phyloP scores from a whole-genome alignment of 2,797 vertebrate species.

The Pagetopsis macropterus region DNA sequence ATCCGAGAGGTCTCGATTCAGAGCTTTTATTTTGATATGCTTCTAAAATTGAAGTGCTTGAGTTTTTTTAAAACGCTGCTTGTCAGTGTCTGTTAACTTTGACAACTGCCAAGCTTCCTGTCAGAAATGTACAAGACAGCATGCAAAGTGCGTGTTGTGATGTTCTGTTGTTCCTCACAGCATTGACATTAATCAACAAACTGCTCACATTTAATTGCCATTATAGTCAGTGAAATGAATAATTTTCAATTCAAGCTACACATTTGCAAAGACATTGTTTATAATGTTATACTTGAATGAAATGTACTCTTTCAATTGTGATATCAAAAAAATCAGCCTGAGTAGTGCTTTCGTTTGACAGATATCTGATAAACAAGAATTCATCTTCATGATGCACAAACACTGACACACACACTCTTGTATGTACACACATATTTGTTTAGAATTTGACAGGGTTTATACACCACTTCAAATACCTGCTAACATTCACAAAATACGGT shows the following conservation, averaged over 20 bases:
- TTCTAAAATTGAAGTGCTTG: constrained; percentile 25
- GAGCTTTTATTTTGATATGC: constrained; percentile 33
- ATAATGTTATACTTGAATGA: background rate
- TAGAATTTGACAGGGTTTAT: constrained; percentile 7
- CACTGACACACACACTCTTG: background rate
- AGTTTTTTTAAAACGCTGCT: constrained; percentile 24
- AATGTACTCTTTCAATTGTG: background rate
- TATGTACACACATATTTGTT: background rate
- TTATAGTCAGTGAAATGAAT: background rate
- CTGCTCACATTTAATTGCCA: background rate
- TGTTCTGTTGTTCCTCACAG: background rate
- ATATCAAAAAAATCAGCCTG: background rate
- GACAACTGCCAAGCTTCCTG: constrained; percentile 31
- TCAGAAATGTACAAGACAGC: constrained; percentile 26
- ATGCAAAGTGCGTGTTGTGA: background rate
- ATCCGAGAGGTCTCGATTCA: constrained; percentile 22
- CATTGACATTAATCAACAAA: constrained; percentile 11
- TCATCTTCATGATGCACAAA: constrained; percentile 9
- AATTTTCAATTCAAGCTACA: constrained; percentile 4
- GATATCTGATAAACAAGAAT: constrained; percentile 6
- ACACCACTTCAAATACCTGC: constrained; percentile 6
- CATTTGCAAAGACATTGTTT: constrained; percentile 3
- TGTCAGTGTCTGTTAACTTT: constrained; percentile 19
- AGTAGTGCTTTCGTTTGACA: background rate
- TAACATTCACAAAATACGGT: constrained; percentile 20